phyloP scores from a whole-genome alignment of 2,888 invertebrate species.

The Choreutis nemorana region DNA sequence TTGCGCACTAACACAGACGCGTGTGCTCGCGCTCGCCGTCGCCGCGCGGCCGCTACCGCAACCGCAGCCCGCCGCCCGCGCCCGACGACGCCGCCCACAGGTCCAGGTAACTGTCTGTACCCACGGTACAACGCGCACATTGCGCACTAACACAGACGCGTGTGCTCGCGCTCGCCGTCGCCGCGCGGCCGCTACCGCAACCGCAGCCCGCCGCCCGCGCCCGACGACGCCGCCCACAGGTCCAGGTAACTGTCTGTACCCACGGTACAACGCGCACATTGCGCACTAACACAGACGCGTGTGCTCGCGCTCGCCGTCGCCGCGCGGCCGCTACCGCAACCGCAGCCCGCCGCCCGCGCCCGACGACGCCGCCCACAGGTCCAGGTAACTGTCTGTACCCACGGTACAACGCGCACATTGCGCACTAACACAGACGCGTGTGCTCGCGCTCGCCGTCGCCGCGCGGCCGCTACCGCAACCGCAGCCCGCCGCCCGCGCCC shows the following conservation, averaged over 20 bases:
- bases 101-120: no score
- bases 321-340: slow-evolving; percentile 5
- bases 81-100: slow-evolving; percentile 14
- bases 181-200: slow-evolving; percentile 64
- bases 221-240: no score
- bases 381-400: slow-evolving; percentile 37
- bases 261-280: no score
- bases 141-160: slow-evolving; percentile 43
- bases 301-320: slow-evolving; percentile 6
- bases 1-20: no score
- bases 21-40: slow-evolving; percentile 76
- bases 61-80: slow-evolving; percentile 20
- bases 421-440: slow-evolving; percentile 11
- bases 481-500: slow-evolving; percentile 7
- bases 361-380: slow-evolving; percentile 24
- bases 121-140: slow-evolving; percentile 60
- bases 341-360: slow-evolving; percentile 10
- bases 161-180: slow-evolving; percentile 74
- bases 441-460: slow-evolving; percentile 6
- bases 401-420: no score
- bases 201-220: slow-evolving; percentile 56
- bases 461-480: slow-evolving; percentile 5
- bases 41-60: slow-evolving; percentile 48
- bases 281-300: slow-evolving; percentile 12
- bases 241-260: no score